Conservation (phyloP, 2,113 vertebrate species). For the Butorides virescens region DNA sequence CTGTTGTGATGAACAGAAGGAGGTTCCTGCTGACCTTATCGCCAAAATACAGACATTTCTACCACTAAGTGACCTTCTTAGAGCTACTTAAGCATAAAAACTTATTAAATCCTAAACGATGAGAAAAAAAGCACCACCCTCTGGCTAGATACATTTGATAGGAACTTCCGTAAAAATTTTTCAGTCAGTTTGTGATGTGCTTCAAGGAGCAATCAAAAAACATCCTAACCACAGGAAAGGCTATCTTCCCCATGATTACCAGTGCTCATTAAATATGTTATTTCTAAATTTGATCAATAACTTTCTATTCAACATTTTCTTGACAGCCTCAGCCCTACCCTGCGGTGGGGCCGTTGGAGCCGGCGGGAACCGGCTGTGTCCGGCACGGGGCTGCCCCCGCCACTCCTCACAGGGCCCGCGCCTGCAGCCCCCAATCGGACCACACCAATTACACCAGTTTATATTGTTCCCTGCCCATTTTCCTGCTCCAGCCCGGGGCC, state of each 20-base stretch:
- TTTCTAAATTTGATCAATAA: background rate
- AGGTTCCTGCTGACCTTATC: background rate
- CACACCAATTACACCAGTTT: no score
- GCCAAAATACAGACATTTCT: background rate
- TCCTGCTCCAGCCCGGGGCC: no score
- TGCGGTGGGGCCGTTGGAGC: fast-evolving
- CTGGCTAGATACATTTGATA: background rate
- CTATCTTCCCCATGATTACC: background rate
- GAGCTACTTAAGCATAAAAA: background rate
- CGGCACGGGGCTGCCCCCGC: fast-evolving
- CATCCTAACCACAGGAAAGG: background rate
- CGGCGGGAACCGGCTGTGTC: fast-evolving
- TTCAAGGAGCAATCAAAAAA: background rate
- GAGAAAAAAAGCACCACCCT: background rate
- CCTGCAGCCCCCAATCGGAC: no score
- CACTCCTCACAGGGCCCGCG: fast-evolving
- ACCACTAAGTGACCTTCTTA: background rate
- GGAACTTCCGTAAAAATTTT: background rate
- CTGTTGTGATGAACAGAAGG: background rate
- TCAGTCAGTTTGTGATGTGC: background rate
- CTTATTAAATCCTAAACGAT: background rate
- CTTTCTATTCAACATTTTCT: background rate
- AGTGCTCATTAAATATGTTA: background rate
- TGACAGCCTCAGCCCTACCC: background rate
- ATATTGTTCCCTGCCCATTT: no score